Base-by-base conservation (phyloP, 2,113 vertebrate genomes). In the Rattus rattus region DNA sequence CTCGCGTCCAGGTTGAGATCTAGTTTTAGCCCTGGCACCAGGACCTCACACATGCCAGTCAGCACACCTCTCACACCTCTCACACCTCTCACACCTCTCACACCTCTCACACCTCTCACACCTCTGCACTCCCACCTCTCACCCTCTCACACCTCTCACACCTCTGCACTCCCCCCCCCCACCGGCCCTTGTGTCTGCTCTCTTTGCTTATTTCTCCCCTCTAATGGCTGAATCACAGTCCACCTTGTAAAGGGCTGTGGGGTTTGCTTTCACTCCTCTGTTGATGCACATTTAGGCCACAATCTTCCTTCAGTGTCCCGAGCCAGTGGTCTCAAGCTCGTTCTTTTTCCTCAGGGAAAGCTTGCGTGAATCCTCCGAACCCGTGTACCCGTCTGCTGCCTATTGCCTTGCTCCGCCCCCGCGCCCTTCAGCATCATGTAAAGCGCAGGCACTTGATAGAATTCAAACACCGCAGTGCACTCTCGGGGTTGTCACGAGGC, bases 181-280 rank as follows among this genome's bases (percentile, higher is more conserved):
- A 43, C 43, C 43, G 43, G 11, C 12, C 22, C 16, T 56, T 22
- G 24, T 20, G 6, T 39, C 92, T 30, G 24, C 54, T 17, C 24
- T 84, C 28, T 7, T 5, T 33, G 26, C 59, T 65, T 36, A 10
- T n/a, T n/a, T n/a, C n/a, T n/a, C n/a, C 73, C 28, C 77, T 33
- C 73, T 9, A 19, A 3, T 20, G 80, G 22, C 61, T 1, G 5
- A n/a, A 17, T 47, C 49, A 43, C 36, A 49, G 19, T 24, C 90
- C 7, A 0, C 3, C 7, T 24, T 1, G 4, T 6, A 59, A n/a
- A 39, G 13, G 7, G 59, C 59, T 28, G 9, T 1, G n/a, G 19
- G 0, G 63, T 33, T 83, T 20, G 47, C 26, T 88, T 49, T 19
- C 28, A 22, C 69, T 39, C 28, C 33, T 33, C 86, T 83, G 0